Percentiles rank a stretch among this genome's conserved stretches.
Evolutionary conservation across 2,888 invertebrate genomes (phyloP).

Genomic region (Phorcus lineatus): DNA sequence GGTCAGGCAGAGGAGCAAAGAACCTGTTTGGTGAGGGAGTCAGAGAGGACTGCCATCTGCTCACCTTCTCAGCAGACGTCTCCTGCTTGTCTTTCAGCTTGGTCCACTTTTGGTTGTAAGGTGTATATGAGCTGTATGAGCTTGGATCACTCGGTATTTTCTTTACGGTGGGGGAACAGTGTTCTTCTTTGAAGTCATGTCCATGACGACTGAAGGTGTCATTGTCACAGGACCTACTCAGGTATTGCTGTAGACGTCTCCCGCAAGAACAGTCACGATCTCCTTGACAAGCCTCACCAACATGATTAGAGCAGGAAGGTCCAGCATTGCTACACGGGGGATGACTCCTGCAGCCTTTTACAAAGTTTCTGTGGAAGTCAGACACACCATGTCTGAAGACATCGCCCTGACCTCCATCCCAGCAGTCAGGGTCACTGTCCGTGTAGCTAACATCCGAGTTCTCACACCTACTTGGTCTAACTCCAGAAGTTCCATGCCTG

Average conservation of each 20-base stretch:
- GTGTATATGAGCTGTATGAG: background rate
- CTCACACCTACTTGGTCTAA: background rate
- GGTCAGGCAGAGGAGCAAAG: background rate
- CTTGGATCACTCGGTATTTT: background rate
- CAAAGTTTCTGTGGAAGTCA: background rate
- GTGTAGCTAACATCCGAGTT: background rate
- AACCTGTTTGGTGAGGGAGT: background rate
- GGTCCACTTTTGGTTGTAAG: background rate
- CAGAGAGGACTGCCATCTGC: background rate
- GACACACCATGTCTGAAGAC: background rate
- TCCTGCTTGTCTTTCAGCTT: background rate
- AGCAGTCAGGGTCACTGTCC: background rate
- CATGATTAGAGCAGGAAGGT: background rate
- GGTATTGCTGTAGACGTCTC: background rate
- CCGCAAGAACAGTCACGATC: background rate
- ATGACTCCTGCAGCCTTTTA: background rate
- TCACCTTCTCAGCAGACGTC: background rate
- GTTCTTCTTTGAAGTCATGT: background rate
- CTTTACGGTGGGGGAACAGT: background rate
- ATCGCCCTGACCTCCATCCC: background rate
- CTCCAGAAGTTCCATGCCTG: background rate
- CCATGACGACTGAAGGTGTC: background rate
- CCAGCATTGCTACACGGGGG: background rate
- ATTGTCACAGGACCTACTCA: background rate
- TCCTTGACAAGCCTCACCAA: background rate